Evolutionary conservation across 2,113 vertebrate species (phyloP).

Genomic region (Willisornis vidua): DNA sequence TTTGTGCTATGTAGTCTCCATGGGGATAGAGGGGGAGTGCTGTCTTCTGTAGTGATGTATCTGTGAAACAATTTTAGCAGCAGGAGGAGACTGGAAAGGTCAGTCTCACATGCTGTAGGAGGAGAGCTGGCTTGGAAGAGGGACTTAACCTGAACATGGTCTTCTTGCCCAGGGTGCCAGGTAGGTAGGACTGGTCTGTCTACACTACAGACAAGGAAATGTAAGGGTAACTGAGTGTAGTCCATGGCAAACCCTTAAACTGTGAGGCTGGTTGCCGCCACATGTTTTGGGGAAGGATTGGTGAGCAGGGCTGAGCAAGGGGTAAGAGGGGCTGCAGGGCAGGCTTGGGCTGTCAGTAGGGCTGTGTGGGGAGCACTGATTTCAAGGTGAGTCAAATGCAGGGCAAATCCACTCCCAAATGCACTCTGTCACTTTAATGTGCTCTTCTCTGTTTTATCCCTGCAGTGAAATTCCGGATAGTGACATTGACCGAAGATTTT

Average conservation of each 20-base stretch:
- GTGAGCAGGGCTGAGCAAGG: neutral
- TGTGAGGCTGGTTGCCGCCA: neutral
- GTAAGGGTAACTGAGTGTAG: neutral
- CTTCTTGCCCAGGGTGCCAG: neutral
- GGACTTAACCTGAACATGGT: neutral
- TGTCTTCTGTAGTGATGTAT: neutral
- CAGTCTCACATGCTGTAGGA: neutral
- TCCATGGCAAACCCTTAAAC: neutral
- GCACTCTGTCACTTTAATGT: accelerated
- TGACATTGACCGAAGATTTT: slow-evolving; percentile 27
- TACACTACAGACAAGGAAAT: neutral
- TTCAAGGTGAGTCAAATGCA: neutral
- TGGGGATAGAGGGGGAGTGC: neutral
- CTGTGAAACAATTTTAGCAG: neutral
- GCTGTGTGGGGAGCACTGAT: neutral
- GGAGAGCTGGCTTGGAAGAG: neutral
- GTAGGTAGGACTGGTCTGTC: neutral
- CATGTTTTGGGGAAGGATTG: accelerated
- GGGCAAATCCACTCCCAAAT: accelerated
- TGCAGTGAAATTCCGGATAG: slow-evolving; percentile 57
- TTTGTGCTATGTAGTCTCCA: neutral
- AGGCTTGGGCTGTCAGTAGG: accelerated
- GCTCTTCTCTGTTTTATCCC: neutral
- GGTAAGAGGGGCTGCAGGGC: neutral
- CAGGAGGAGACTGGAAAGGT: neutral